Conservation (phyloP, 2,113 vertebrate species). For the Rhegmatorhina hoffmannsi region DNA sequence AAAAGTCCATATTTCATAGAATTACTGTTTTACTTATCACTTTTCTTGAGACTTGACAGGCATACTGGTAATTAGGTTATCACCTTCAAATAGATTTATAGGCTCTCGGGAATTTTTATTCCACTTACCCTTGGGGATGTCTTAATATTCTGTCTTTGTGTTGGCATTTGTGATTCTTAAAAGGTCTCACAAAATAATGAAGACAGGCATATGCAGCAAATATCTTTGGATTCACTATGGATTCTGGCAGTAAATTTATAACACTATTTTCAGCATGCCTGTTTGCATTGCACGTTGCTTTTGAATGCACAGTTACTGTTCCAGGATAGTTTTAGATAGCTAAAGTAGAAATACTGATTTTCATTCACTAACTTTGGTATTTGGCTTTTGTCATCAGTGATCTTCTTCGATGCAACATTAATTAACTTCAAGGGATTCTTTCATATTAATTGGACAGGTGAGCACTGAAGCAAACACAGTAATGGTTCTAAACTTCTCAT, state of each 20-base stretch:
- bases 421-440: conserved; percentile 9
- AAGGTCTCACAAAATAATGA: conserved; percentile 36
- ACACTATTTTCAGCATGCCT: neutral
- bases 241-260: neutral
- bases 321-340: neutral
- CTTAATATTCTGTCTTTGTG: conserved; percentile 33
- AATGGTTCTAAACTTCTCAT: neutral
- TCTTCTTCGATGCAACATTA: neutral
- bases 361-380: neutral
- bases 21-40: conserved; percentile 67
- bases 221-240: neutral
- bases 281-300: neutral
- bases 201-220: neutral
- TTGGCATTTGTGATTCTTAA: conserved; percentile 49
- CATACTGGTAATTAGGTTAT: conserved; percentile 57
- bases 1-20: conserved; percentile 64
- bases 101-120: conserved; percentile 61
- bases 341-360: neutral
- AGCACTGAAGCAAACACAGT: neutral
- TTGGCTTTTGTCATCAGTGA: neutral
- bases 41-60: conserved; percentile 56
- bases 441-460: neutral
- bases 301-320: neutral
- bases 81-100: conserved; percentile 66
- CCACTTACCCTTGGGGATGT: conserved; percentile 53